phyloP scores from a whole-genome alignment of 2,113 vertebrate genomes.

The Cettia cetti region DNA sequence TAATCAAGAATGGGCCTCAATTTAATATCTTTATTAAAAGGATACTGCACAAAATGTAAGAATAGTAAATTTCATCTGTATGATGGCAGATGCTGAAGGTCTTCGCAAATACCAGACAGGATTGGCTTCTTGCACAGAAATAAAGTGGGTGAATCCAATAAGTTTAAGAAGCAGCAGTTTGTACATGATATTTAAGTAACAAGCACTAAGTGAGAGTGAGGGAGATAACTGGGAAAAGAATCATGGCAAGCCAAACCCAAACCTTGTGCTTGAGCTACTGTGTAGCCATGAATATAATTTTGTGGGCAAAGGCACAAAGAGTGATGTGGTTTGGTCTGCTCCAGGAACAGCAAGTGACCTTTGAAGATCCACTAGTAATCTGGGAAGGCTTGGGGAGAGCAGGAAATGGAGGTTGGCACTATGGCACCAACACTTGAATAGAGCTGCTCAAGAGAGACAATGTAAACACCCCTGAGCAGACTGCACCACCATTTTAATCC shows the following conservation, averaged over 20 bases:
- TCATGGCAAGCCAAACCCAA: not conserved
- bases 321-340: not conserved
- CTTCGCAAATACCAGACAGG: not conserved
- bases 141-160: not conserved
- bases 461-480: conserved; percentile 12
- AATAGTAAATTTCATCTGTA: not conserved
- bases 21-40: not conserved
- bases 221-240: not conserved
- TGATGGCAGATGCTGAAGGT: not conserved
- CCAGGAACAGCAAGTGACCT: not conserved
- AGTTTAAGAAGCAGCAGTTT: not conserved
- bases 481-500: not conserved
- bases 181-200: not conserved
- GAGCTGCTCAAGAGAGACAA: not conserved
- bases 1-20: not conserved
- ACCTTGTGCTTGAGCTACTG: not conserved
- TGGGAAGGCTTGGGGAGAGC: not conserved
- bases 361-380: not conserved
- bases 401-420: not conserved
- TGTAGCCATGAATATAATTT: not conserved
- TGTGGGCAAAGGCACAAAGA: not conserved
- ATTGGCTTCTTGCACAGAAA: not conserved
- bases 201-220: not conserved
- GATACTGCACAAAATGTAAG: not conserved
- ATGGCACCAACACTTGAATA: not conserved